Base-by-base conservation (phyloP, 1,140 invertebrate genomes). In the Lasioglossum baleicum region DNA sequence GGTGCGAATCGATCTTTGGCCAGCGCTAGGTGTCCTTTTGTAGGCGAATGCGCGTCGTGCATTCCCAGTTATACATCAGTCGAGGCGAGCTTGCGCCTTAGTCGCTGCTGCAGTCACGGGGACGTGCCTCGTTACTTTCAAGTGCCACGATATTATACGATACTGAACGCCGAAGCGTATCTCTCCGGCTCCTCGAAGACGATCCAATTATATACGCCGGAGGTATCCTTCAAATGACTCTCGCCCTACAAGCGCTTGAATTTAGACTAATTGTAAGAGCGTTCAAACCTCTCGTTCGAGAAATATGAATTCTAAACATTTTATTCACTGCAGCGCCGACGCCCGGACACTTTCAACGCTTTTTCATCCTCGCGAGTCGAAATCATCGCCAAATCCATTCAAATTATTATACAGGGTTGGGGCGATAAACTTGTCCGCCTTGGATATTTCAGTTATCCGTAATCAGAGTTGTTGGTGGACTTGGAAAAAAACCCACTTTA, bases 1-100 rank as follows among this genome's bases (percentile, higher is more conserved):
- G 17, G 75, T n/a, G 22, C 35, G 68, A 63, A 78, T 78, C 75
- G 75, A 78, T 78, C 75, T 77, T 77, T 78, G 60, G 60, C 68
- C 42, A 63, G 26, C 31, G 11, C 31, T 48, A 64, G 75, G 35
- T 44, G 75, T 72, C 48, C 68, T 78, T 77, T 78, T 72, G 68
- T 78, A 78, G 31, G 35, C 15, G 75, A 48, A 20, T 15, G 26
- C 60, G 75, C 60, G n/a, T 53, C 44, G 13, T 72, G 68, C 58
- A 78, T 78, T 72, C 17, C 20, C 58, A 71, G 68, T 71, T 69
- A 58, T 58, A 61, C 58, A 26, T 40, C 44, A 7, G 44, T 7
- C 0, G 5, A 0, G 6, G 44, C 26, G 7, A 6, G 15, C 31
- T 53, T n/a, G 31, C 58, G 22, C 44, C 31, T 15, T 35, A 6